Conservation (phyloP, 2,888 invertebrate genomes). For the Ashinkailepas kermadecensis region DNA sequence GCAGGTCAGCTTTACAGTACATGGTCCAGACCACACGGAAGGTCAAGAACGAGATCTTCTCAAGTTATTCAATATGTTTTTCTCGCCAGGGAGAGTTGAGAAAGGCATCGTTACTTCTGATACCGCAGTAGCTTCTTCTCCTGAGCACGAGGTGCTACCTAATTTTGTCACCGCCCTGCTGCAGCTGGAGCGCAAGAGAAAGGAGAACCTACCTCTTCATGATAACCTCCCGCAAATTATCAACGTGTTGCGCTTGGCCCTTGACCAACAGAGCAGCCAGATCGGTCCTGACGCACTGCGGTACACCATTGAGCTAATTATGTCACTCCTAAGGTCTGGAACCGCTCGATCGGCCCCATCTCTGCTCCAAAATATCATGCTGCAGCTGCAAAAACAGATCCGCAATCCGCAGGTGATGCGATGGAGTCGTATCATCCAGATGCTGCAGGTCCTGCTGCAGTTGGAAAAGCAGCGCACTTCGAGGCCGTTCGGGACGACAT, state of each 20-base stretch:
- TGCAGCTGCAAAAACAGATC: background rate
- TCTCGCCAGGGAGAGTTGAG: no score
- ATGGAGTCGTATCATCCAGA: background rate
- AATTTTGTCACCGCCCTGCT: background rate
- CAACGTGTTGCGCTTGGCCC: background rate
- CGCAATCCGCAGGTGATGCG: background rate
- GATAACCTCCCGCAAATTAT: background rate
- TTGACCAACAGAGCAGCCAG: background rate
- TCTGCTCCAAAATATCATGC: background rate
- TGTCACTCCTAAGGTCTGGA: background rate
- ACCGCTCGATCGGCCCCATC: background rate
- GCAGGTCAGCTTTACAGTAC: background rate
- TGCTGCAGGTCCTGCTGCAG: conserved; percentile 1
- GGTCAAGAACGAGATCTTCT: no score
- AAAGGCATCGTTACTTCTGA: no score
- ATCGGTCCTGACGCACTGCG: background rate
- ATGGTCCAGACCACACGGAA: no score
- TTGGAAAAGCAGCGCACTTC: no score
- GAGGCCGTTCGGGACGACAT: no score
- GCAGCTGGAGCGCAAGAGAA: background rate
- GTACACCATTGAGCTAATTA: background rate
- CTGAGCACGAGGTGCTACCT: background rate
- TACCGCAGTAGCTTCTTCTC: no score
- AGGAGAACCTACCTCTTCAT: background rate
- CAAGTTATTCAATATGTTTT: no score